A percentile compares a stretch with the other conserved stretches of the same genome.
Conservation (phyloP, 2,888 invertebrate species). For the Agriopis marginaria region DNA sequence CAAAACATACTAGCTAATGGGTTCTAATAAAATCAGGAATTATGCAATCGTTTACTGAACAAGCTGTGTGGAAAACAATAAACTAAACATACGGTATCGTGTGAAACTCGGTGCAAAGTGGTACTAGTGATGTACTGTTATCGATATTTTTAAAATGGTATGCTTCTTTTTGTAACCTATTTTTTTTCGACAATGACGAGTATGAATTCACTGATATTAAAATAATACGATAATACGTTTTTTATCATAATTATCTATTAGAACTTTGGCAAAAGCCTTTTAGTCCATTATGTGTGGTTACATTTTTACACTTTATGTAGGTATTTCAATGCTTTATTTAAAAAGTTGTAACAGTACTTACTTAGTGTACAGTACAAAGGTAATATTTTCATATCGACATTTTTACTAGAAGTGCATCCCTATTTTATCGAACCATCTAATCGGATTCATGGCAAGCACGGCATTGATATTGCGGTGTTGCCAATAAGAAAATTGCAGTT, state of each 20-base stretch:
- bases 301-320: too few relatives aligned
- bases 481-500: constrained; percentile 64
- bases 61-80: constrained; percentile 63
- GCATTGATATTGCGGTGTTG: constrained; percentile 68
- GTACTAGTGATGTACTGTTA: constrained; percentile 15
- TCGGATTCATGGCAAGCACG: constrained; percentile 61
- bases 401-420: constrained; percentile 25
- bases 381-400: constrained; percentile 5
- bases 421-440: constrained; percentile 68
- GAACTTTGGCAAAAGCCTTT: too few relatives aligned
- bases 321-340: too few relatives aligned
- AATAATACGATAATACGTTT: too few relatives aligned
- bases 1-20: constrained; percentile 43
- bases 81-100: constrained; percentile 62
- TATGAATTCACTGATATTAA: too few relatives aligned
- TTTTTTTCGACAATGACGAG: too few relatives aligned
- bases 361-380: too few relatives aligned
- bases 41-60: constrained; percentile 63
- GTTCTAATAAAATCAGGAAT: constrained; percentile 49
- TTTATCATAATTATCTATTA: too few relatives aligned
- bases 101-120: constrained; percentile 60
- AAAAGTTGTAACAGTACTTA: too few relatives aligned
- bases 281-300: too few relatives aligned
- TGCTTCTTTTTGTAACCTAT: too few relatives aligned
- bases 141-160: background rate